Conservation (phyloP, 1,140 invertebrate species). For the Drusus annulatus region DNA sequence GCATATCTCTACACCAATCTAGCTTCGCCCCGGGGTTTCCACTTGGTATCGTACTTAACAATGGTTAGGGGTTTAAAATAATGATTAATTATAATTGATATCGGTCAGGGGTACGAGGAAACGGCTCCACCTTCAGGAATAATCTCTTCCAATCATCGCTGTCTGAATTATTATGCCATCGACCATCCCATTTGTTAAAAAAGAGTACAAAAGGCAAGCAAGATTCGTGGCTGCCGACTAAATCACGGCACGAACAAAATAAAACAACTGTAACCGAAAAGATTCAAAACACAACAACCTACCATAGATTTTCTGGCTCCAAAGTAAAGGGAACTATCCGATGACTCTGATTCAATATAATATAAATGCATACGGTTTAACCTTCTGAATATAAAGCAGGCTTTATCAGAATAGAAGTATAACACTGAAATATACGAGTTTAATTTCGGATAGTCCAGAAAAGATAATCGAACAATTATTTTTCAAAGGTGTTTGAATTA, state of each 20-base stretch:
- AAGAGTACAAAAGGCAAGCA: slow-evolving; percentile 19
- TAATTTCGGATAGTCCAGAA: too few species aligned
- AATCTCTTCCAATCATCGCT: slow-evolving; percentile 56
- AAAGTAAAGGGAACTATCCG: too few species aligned
- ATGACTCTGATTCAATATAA: too few species aligned
- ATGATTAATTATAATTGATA: slow-evolving; percentile 56
- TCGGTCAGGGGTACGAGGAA: slow-evolving; percentile 43
- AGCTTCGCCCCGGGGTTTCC: slow-evolving; percentile 20
- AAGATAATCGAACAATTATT: too few species aligned
- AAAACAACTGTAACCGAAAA: not conserved
- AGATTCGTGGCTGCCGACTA: slow-evolving; percentile 32
- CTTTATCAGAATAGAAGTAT: too few species aligned
- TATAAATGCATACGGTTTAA: too few species aligned
- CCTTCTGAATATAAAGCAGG: too few species aligned
- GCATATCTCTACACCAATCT: slow-evolving; percentile 27
- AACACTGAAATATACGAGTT: too few species aligned
- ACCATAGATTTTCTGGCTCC: too few species aligned
- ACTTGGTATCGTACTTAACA: slow-evolving; percentile 45
- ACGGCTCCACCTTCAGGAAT: slow-evolving; percentile 1
- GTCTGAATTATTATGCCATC: slow-evolving; percentile 37
- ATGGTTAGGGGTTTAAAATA: slow-evolving; percentile 52
- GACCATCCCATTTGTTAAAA: slow-evolving; percentile 24
- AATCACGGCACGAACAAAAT: slow-evolving; percentile 30
- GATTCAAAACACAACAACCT: not conserved
- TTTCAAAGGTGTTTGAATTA: too few species aligned